Conservation (phyloP, 2,797 vertebrate species). For the Notoglanidium macrostoma region DNA sequence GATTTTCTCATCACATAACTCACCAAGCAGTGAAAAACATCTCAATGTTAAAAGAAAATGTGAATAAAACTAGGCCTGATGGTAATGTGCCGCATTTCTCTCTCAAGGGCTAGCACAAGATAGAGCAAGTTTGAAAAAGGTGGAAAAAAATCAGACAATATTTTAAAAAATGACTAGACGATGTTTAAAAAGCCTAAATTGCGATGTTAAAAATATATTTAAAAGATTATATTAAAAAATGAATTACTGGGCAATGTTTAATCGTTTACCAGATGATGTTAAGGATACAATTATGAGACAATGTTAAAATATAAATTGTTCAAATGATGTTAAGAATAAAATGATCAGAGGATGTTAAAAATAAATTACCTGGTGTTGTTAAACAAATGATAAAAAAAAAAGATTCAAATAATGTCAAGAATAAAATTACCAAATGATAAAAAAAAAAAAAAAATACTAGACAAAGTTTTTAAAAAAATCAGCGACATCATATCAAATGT, state of each 20-base stretch:
- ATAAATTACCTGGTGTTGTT: not conserved
- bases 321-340: not conserved
- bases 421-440: not conserved
- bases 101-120: not conserved
- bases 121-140: too few species aligned
- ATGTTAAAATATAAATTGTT: not conserved
- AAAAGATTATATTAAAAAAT: not conserved
- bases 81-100: not conserved
- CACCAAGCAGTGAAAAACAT: not conserved
- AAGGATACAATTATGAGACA: not conserved
- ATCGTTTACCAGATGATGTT: not conserved
- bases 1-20: not conserved
- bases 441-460: not conserved
- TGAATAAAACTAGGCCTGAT: not conserved
- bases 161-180: not conserved
- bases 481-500: not conserved
- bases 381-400: not conserved
- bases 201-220: too few species aligned
- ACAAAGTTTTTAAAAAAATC: not conserved
- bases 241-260: not conserved
- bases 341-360: not conserved
- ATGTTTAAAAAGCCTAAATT: not conserved
- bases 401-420: not conserved
- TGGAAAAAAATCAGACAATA: not conserved
- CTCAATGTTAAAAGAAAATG: not conserved